phyloP scores from a whole-genome alignment of 2,797 vertebrate genomes.

The Acrossocheilus wenchowensis region DNA sequence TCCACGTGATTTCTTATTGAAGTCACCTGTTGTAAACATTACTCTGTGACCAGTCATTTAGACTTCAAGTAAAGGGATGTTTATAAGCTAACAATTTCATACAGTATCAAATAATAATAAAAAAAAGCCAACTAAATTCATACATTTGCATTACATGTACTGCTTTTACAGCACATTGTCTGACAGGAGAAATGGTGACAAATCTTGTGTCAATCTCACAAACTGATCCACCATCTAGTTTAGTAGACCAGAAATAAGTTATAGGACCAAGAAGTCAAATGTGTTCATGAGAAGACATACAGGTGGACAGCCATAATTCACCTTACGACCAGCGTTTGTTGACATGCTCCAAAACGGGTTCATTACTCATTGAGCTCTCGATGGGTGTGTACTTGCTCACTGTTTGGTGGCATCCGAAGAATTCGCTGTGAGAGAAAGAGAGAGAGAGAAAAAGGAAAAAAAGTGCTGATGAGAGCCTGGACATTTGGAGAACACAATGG shows the following conservation, averaged over 20 bases:
- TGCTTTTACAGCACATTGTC: background rate
- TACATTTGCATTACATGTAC: background rate
- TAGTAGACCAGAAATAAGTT: background rate
- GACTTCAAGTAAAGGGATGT: background rate
- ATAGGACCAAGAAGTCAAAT: background rate
- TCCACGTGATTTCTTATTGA: background rate
- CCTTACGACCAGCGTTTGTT: conserved; percentile 90
- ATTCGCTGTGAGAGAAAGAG: conserved; percentile 41
- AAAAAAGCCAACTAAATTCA: background rate
- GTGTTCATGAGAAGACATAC: conserved; percentile 3
- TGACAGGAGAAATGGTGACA: background rate
- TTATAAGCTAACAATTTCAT: background rate
- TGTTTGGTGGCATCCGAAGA: conserved; percentile 69
- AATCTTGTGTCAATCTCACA: background rate
- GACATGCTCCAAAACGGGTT: conserved; percentile 99
- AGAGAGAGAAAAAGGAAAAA: background rate
- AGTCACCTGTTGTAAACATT: background rate
- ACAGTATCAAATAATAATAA: too few species aligned
- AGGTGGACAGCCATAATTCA: conserved; percentile 63
- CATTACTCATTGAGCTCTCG: conserved; percentile 84
- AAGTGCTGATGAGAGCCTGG: conserved; percentile 4
- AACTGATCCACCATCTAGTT: background rate
- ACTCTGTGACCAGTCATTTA: background rate
- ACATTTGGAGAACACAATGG: conserved; percentile 45
- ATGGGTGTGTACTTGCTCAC: conserved; percentile 63